phyloP scores from a whole-genome alignment of 2,888 invertebrate species.

The Leptinotarsa juncta region DNA sequence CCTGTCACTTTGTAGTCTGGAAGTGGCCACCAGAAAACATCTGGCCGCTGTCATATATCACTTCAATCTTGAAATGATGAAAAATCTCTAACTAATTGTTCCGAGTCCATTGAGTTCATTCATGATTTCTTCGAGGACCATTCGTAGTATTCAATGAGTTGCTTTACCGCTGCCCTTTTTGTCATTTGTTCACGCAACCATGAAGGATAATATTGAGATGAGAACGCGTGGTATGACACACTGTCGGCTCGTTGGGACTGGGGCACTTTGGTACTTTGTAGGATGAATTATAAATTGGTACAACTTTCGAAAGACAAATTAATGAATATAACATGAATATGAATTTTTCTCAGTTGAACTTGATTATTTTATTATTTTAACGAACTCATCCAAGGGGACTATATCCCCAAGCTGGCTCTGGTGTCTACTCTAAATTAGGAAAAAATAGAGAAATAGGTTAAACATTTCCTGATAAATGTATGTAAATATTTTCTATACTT shows the following conservation, averaged over 20 bases:
- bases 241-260: constrained; percentile 43
- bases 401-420: too few relatives aligned
- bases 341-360: too few relatives aligned
- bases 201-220: constrained; percentile 52
- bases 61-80: constrained; percentile 60
- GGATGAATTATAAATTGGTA: neutral
- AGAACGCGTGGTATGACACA: constrained; percentile 48
- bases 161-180: constrained; percentile 56
- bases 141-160: constrained; percentile 57
- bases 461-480: too few relatives aligned
- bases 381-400: too few relatives aligned
- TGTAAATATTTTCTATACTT: too few relatives aligned
- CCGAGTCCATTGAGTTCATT: constrained; percentile 49
- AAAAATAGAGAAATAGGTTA: too few relatives aligned
- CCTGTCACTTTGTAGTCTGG: constrained; percentile 20
- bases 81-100: constrained; percentile 63
- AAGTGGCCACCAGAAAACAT: constrained; percentile 49
- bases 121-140: constrained; percentile 52
- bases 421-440: too few relatives aligned
- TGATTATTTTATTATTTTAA: too few relatives aligned
- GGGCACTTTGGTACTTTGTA: neutral
- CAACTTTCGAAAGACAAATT: too few relatives aligned
- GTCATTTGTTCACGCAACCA: constrained; percentile 60
- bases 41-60: constrained; percentile 62
- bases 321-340: too few relatives aligned